phyloP scores from a whole-genome alignment of 2,888 invertebrate species.

The Drosophila atripex region DNA sequence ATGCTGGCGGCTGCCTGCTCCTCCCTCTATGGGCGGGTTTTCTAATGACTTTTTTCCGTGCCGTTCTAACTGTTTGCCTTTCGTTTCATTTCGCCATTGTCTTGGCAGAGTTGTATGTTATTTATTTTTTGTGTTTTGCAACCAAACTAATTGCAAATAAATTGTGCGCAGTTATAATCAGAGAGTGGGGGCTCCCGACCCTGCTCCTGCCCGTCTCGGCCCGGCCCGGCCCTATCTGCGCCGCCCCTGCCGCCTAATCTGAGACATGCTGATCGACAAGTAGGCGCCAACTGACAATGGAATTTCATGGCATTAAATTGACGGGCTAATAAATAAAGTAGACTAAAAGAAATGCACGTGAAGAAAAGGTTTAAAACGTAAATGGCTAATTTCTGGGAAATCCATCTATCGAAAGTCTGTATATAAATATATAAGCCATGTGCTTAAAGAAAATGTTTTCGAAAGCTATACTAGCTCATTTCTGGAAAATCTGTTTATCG shows the following conservation, averaged over 20 bases:
- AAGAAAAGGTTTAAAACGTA: not conserved
- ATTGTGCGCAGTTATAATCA: constrained; percentile 65
- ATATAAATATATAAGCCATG: too few species aligned
- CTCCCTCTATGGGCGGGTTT: constrained; percentile 13
- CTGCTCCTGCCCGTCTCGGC: not conserved
- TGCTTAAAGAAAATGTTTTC: too few species aligned
- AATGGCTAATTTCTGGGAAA: not conserved
- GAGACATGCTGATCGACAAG: constrained; percentile 57
- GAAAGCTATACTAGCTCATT: too few species aligned
- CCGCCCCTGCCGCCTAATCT: constrained; percentile 43
- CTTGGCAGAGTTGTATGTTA: constrained; percentile 27
- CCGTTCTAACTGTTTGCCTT: constrained; percentile 46
- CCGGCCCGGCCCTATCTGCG: constrained; percentile 4
- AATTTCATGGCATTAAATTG: constrained; percentile 36
- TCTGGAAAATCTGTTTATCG: not conserved
- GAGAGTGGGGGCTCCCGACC: constrained; percentile 7
- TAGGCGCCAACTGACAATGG: constrained; percentile 58
- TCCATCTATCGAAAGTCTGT: too few species aligned
- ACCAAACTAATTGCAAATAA: constrained; percentile 56
- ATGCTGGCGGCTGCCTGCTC: not conserved
- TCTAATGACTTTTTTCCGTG: constrained; percentile 46
- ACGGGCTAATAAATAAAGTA: constrained; percentile 47
- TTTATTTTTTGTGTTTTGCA: constrained; percentile 38
- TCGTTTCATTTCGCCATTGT: constrained; percentile 54
- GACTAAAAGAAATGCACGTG: constrained; percentile 16